Percentiles rank a stretch among this genome's conserved stretches.
Evolutionary conservation across 2,113 vertebrate species (phyloP).

Genomic region (Tor tambroides): DNA sequence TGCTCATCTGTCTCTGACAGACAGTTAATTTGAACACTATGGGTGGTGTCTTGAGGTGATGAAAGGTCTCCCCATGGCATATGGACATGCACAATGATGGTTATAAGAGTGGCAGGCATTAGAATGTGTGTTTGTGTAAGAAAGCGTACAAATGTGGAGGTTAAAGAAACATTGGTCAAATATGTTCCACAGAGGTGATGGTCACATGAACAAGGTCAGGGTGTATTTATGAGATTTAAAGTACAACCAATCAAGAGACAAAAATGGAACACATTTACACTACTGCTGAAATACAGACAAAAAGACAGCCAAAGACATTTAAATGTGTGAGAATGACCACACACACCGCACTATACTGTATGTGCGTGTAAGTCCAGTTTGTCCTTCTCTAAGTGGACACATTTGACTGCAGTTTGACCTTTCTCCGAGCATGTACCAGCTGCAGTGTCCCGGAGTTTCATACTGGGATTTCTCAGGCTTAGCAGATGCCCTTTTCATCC

Average conservation of each 20-base stretch:
- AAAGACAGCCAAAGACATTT: conserved; percentile 2
- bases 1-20: background rate
- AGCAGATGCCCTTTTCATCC: background rate
- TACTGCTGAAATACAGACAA: background rate
- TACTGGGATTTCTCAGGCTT: conserved; percentile 22
- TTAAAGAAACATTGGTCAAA: background rate
- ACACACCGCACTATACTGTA: background rate
- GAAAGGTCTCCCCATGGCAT: background rate
- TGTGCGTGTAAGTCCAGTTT: too few species aligned
- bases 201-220: background rate
- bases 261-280: conserved; percentile 25
- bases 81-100: background rate
- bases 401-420: conserved; percentile 22
- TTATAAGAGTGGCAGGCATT: background rate
- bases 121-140: background rate
- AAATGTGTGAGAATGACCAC: background rate
- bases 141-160: too few species aligned
- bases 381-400: conserved; percentile 23
- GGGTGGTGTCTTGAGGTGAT: background rate
- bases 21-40: background rate
- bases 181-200: background rate
- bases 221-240: background rate
- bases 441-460: background rate
- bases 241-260: background rate
- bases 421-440: conserved; percentile 5